Conservation (phyloP, 30 jellyfish, hydroid and myxozoan species). For the Nemopilema nomurai region DNA sequence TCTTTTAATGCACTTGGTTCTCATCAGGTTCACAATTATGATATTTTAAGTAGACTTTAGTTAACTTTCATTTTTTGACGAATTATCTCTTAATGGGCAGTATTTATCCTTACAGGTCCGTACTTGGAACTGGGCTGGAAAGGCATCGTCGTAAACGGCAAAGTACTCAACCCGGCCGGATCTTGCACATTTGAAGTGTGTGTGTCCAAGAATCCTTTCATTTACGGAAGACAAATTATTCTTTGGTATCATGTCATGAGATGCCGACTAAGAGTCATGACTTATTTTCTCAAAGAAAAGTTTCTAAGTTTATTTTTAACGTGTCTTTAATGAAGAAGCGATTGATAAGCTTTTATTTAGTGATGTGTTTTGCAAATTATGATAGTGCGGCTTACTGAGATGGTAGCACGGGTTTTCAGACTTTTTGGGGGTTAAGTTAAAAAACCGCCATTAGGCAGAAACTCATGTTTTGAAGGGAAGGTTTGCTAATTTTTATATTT, state of each 20-base stretch:
- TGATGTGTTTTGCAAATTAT: too few relatives aligned
- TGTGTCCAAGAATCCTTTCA: background rate
- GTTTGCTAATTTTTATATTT: too few relatives aligned
- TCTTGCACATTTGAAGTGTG: background rate
- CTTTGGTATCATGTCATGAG: background rate
- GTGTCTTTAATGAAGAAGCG: background rate
- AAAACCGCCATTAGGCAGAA: too few relatives aligned
- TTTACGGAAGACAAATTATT: background rate
- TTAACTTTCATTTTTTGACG: background rate
- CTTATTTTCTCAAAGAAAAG: background rate
- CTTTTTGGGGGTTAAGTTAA: too few relatives aligned
- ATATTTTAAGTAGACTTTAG: background rate
- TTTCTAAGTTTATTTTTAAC: background rate
- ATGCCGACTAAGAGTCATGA: background rate
- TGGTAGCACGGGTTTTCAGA: background rate
- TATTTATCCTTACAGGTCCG: background rate
- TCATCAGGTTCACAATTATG: too few relatives aligned
- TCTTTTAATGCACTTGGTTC: too few relatives aligned
- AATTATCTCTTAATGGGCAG: too few relatives aligned
- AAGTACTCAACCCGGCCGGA: background rate
- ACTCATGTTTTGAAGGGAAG: too few relatives aligned
- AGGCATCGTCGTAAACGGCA: background rate
- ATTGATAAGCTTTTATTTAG: background rate
- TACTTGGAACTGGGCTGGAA: background rate
- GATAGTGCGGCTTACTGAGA: background rate